These are phyloP conservation scores for Drosophila silvestris DNA, from an alignment of 2,888 invertebrate genomes.

Conservation along the genomic window DNA sequence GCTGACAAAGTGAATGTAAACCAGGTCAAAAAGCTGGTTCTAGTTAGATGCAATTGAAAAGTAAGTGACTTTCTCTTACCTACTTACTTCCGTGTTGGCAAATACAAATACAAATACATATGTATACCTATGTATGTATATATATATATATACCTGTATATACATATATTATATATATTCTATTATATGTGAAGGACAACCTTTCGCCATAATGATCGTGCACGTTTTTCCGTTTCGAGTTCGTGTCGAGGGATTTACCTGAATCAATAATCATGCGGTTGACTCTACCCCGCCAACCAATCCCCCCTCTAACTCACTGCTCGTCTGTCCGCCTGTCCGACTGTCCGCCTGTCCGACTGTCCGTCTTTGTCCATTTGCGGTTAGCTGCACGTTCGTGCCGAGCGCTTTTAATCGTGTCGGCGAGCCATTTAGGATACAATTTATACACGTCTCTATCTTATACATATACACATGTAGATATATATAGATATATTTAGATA, in stretches of 20 bases:
- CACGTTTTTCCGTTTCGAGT: slow-evolving; percentile 48
- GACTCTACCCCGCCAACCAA: background rate
- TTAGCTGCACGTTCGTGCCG: slow-evolving; percentile 67
- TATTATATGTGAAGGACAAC: slow-evolving; percentile 56
- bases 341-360: background rate
- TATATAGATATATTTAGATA: background rate
- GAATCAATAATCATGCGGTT: slow-evolving; percentile 64
- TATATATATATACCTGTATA: background rate
- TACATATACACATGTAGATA: background rate
- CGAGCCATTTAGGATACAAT: slow-evolving; percentile 68
- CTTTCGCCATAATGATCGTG: slow-evolving; percentile 47
- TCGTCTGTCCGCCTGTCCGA: background rate
- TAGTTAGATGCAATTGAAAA: slow-evolving; percentile 6
- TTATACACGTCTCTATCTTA: slow-evolving; percentile 44
- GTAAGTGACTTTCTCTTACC: slow-evolving; percentile 25
- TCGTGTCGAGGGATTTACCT: slow-evolving; percentile 73
- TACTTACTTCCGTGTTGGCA: background rate
- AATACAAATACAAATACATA: background rate
- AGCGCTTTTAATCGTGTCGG: slow-evolving; percentile 62
- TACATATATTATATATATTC: background rate
- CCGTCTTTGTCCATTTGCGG: slow-evolving; percentile 56
- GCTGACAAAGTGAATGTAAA: slow-evolving; percentile 47
- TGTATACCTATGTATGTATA: background rate
- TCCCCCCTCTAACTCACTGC: no score
- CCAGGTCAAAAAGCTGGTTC: slow-evolving; percentile 45